Base-by-base conservation (phyloP, 2,888 invertebrate species). In the Sphinx pinastri region DNA sequence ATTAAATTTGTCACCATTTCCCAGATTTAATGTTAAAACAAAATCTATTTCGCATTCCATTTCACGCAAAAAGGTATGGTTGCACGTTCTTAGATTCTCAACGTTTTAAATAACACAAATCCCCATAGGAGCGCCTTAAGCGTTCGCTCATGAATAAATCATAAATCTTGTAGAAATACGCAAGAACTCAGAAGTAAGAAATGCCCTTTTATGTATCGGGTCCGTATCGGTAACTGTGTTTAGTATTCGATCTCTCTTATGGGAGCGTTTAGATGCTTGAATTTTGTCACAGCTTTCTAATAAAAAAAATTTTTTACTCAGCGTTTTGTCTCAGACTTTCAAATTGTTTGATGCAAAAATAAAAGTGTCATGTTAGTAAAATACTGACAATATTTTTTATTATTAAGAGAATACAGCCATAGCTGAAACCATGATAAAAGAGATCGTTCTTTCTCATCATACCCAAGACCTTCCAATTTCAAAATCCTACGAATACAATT, bases 131-230 rank as follows among this genome's bases (percentile, higher is more conserved):
- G 73, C 49, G 72, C 69, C 58, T 68, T 73, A 73, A 72, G 71
- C 71, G 69, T 67, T 49, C 47, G 68, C 72, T 74, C 71, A 77
- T 77, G 77, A 77, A 77, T 76, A 77, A 76, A 73, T 75, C 76
- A 76, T 76, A 72, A 75, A 74, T 70, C 72, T 58, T 70, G 73
- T 74, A 74, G 77, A 76, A 77, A 76, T 73, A 75, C 74, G 74
- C 74, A 74, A 74, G 68, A 71, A 69, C 72, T 69, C 51, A 45
- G 68, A 52, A 69, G 60, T 55, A 71, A 70, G 69, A 72, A 73
- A 70, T 68, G 71, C 68, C 70, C 67, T 67, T 45, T 14, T 51
- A 16, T 67, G 31, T 51, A 31, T 67, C 31, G 31, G 45, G 0
- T 19, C 16, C 49, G 47, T 63, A 63, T 63, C 63, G 19, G 13